These are phyloP conservation scores for Gasterosteus nipponicus DNA, from an alignment of 2,113 vertebrate genomes.

Conservation along the genomic window DNA sequence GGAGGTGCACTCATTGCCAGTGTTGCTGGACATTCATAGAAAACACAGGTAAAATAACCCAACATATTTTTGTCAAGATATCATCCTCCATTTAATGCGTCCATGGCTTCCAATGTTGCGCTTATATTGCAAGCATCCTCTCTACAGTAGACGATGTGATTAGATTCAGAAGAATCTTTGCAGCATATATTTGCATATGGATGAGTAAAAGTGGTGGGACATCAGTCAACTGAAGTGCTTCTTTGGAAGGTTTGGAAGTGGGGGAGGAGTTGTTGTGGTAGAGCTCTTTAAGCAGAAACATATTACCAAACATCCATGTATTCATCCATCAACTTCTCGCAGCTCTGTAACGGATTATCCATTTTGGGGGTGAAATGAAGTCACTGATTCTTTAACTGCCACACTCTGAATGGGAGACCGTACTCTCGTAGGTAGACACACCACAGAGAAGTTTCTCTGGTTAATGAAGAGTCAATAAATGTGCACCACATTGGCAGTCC, in stretches of 20 bases:
- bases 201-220: conserved; percentile 48
- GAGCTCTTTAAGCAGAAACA: conserved; percentile 25
- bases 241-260: conserved; percentile 36
- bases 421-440: not conserved
- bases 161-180: conserved; percentile 33
- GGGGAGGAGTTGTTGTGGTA: conserved; percentile 26
- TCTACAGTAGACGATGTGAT: conserved; percentile 49
- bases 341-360: conserved; percentile 3
- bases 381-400: not conserved
- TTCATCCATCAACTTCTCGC: conserved; percentile 23
- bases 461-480: not conserved
- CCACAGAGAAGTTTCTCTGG: not conserved
- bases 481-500: not conserved
- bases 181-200: conserved; percentile 63
- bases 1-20: not conserved
- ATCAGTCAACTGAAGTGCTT: conserved; percentile 55
- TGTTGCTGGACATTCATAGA: not conserved
- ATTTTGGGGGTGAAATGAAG: not conserved
- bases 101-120: not conserved
- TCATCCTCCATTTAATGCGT: not conserved
- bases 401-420: not conserved
- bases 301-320: conserved; percentile 22
- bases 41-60: not conserved
- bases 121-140: conserved; percentile 7
- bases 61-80: not conserved